Conservation (phyloP, 2,888 invertebrate genomes). For the Hemicrepidius hirtus region DNA sequence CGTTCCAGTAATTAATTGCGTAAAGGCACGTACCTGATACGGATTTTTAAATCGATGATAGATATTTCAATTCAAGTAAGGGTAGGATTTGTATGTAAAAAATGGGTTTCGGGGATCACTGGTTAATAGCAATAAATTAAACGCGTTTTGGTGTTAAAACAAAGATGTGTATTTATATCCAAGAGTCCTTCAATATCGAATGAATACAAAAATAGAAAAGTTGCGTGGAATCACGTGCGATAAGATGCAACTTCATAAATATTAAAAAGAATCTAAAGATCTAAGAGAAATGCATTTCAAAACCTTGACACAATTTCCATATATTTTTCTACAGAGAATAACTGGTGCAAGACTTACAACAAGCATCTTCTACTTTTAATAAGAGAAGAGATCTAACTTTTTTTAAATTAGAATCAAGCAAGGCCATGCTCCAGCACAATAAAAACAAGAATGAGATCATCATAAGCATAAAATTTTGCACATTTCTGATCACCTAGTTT, state of each 20-base stretch:
- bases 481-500: background rate
- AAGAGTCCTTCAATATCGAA: background rate
- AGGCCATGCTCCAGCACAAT: background rate
- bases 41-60: too few relatives aligned
- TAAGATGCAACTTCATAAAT: constrained; percentile 15
- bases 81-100: too few relatives aligned
- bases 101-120: too few relatives aligned
- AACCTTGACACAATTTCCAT: constrained; percentile 26
- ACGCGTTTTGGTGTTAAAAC: too few relatives aligned
- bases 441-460: constrained; percentile 3
- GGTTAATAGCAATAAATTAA: too few relatives aligned
- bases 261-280: background rate
- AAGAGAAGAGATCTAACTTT: background rate
- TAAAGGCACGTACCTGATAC: too few relatives aligned
- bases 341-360: background rate
- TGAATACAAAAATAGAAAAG: constrained; percentile 13
- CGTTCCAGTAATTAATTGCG: too few relatives aligned
- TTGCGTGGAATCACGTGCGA: background rate
- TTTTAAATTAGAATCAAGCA: background rate
- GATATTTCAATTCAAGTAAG: too few relatives aligned
- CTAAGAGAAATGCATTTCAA: constrained; percentile 17
- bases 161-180: too few relatives aligned
- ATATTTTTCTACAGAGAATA: background rate
- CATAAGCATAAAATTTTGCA: background rate
- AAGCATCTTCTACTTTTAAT: background rate